phyloP scores from a whole-genome alignment of 2,888 invertebrate species.

The Euzophera pinguis region DNA sequence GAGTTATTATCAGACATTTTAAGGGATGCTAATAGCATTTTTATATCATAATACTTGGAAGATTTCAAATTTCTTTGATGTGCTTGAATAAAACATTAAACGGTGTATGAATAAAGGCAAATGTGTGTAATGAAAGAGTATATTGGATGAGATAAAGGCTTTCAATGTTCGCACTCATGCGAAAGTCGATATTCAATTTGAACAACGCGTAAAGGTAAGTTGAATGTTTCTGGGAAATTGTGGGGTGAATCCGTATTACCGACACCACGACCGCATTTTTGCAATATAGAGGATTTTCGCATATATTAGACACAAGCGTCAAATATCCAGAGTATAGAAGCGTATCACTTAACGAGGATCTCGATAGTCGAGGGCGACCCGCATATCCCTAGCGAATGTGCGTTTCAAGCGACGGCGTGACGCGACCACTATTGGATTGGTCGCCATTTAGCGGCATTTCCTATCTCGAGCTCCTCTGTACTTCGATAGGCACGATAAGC shows the following conservation, averaged over 20 bases:
- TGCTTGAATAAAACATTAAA: slow-evolving; percentile 7
- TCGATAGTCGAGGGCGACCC: too few species aligned
- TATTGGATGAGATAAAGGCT: slow-evolving; percentile 8
- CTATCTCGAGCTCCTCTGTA: too few species aligned
- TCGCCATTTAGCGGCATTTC: too few species aligned
- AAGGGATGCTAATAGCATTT: neutral
- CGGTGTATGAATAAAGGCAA: slow-evolving; percentile 13
- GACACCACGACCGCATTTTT: slow-evolving; percentile 1
- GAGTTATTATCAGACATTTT: neutral
- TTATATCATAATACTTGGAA: neutral
- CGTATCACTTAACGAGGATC: neutral
- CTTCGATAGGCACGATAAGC: too few species aligned
- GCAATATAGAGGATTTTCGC: slow-evolving; percentile 1
- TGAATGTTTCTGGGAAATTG: neutral
- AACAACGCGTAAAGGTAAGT: slow-evolving; percentile 3
- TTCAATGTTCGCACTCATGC: neutral
- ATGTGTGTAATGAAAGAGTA: slow-evolving; percentile 5
- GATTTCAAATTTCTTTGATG: slow-evolving; percentile 8
- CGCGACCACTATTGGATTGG: too few species aligned
- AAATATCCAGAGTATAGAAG: neutral
- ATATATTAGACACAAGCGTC: neutral
- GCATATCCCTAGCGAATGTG: too few species aligned
- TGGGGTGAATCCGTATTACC: neutral
- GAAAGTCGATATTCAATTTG: slow-evolving; percentile 9
- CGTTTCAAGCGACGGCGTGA: too few species aligned